Evolutionary conservation across 2,888 invertebrate species (phyloP).

Genomic region (Papilio gigon): DNA sequence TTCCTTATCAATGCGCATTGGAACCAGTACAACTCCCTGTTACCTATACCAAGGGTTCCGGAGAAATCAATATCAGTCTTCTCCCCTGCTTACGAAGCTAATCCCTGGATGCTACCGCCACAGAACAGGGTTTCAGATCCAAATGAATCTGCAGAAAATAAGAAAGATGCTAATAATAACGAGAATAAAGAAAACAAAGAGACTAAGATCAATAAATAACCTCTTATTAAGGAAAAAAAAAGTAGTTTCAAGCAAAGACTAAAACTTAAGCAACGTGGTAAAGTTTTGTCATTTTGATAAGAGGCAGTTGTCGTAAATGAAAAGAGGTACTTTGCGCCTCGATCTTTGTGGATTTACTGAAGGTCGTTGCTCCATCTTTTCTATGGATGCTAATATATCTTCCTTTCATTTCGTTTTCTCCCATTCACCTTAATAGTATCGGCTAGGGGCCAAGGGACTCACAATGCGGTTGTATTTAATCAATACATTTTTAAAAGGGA

Average conservation of each 20-base stretch:
- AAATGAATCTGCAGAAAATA: constrained; percentile 47
- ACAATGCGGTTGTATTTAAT: neutral
- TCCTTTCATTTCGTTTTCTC: constrained; percentile 4
- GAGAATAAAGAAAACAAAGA: neutral
- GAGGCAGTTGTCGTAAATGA: neutral
- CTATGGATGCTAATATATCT: constrained; percentile 12
- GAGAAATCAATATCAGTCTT: constrained; percentile 66
- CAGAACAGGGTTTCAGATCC: constrained; percentile 64
- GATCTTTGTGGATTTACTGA: constrained; percentile 5
- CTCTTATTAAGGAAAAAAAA: neutral
- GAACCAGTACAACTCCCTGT: constrained; percentile 74
- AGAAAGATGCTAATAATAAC: constrained; percentile 35
- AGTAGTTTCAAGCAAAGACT: neutral
- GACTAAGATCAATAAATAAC: neutral
- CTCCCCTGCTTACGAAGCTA: constrained; percentile 62
- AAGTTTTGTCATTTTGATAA: neutral
- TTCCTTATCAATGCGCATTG: constrained; percentile 82
- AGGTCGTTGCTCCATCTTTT: constrained; percentile 7
- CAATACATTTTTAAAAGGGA: neutral
- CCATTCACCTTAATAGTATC: neutral
- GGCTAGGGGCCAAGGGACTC: constrained; percentile 5
- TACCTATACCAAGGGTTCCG: constrained; percentile 69
- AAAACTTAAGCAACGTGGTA: neutral
- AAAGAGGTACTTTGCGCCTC: neutral
- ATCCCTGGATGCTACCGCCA: constrained; percentile 65